phyloP scores from a whole-genome alignment of 2,888 invertebrate genomes.

The Aleiodes testaceus region DNA sequence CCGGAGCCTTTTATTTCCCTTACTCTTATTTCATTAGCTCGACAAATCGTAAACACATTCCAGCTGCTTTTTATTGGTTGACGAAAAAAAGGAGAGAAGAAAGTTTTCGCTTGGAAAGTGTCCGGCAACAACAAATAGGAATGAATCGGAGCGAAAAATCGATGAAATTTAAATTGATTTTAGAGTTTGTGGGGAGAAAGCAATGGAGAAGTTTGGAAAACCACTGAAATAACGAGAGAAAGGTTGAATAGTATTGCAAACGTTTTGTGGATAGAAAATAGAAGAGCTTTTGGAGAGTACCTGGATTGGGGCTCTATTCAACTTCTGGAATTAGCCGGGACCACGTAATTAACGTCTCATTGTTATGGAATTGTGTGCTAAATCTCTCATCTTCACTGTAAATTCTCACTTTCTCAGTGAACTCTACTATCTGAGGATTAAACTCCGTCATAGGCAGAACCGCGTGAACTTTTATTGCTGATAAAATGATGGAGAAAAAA shows the following conservation, averaged over 20 bases:
- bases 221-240: neutral
- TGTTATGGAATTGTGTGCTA: conserved; percentile 53
- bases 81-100: neutral
- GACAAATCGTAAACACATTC: conserved; percentile 1
- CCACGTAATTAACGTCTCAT: conserved; percentile 63
- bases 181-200: conserved; percentile 1
- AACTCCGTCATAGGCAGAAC: conserved; percentile 25
- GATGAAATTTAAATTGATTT: conserved; percentile 22
- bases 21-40: conserved; percentile 20
- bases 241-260: neutral
- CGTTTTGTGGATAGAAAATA: conserved; percentile 4
- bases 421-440: conserved; percentile 12
- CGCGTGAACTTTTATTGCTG: conserved; percentile 3
- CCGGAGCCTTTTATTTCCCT: conserved; percentile 18
- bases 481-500: conserved; percentile 21
- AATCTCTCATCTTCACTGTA: conserved; percentile 16
- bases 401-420: neutral
- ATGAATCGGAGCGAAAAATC: neutral
- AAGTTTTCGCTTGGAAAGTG: neutral
- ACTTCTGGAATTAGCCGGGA: conserved; percentile 59
- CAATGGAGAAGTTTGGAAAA: neutral
- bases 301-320: conserved; percentile 51
- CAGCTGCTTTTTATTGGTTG: neutral
- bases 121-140: neutral
- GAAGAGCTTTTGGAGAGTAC: no score